Conservation (phyloP, 2,888 invertebrate genomes). For the Hirtodrosophila confusa region DNA sequence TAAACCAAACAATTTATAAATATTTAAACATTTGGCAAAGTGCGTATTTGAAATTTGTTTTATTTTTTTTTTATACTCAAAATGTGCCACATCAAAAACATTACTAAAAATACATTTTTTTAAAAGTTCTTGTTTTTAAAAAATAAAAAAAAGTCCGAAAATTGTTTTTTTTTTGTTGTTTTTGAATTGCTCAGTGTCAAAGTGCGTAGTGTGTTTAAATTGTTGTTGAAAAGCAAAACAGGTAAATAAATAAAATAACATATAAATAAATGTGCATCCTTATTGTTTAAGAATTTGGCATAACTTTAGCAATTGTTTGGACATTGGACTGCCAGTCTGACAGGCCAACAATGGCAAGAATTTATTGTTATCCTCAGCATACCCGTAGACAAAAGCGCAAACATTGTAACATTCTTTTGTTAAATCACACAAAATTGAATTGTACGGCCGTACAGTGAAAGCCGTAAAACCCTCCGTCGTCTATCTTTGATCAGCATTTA, state of each 20-base stretch:
- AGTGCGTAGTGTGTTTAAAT: constrained; percentile 26
- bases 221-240: constrained; percentile 1
- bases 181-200: constrained; percentile 5
- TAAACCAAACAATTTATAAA: constrained; percentile 17
- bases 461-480: too few species aligned
- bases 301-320: constrained; percentile 19
- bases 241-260: constrained; percentile 22
- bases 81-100: constrained; percentile 17
- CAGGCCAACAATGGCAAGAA: constrained; percentile 25
- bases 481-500: neutral
- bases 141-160: constrained; percentile 13
- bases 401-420: constrained; percentile 9
- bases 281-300: neutral
- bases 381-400: constrained; percentile 17
- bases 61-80: neutral
- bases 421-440: constrained; percentile 23
- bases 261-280: constrained; percentile 13
- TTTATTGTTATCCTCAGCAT: constrained; percentile 25
- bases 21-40: constrained; percentile 39
- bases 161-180: neutral
- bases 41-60: constrained; percentile 10
- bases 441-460: neutral
- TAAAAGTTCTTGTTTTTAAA: constrained; percentile 1
- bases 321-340: constrained; percentile 10
- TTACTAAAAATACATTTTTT: constrained; percentile 20